Conservation (phyloP, 2,113 vertebrate species). For the Phycodurus eques region DNA sequence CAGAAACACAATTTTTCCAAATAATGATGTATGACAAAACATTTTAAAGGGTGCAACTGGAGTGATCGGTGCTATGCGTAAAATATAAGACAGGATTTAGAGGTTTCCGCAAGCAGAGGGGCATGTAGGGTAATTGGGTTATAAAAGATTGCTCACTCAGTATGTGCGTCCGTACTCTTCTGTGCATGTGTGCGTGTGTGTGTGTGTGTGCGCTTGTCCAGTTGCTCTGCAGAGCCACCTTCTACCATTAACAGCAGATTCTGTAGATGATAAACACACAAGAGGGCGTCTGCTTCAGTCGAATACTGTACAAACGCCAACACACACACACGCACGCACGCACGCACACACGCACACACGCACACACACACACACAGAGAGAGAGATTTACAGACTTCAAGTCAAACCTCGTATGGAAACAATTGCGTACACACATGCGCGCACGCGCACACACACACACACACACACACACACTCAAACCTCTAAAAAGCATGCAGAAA, state of each 20-base stretch:
- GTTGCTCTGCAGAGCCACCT: constrained; percentile 19
- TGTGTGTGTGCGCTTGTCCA: constrained; percentile 5
- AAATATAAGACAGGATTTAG: constrained; percentile 49
- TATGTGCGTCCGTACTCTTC: constrained; percentile 4
- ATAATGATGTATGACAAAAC: not conserved
- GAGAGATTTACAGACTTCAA: constrained; percentile 3
- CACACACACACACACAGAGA: not conserved
- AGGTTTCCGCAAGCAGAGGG: constrained; percentile 30
- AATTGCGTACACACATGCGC: not conserved
- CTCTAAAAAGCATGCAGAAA: constrained; percentile 4
- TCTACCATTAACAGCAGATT: constrained; percentile 26
- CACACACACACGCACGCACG: not conserved
- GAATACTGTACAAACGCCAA: not conserved
- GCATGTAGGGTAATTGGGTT: constrained; percentile 56
- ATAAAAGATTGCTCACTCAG: constrained; percentile 40
- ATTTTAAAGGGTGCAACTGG: constrained; percentile 1
- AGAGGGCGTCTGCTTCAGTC: constrained; percentile 17
- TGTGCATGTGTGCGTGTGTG: constrained; percentile 3
- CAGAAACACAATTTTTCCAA: not conserved
- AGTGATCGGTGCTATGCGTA: constrained; percentile 19
- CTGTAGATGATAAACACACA: constrained; percentile 48
- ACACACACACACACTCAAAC: constrained; percentile 1
- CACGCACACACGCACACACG: too few species aligned
- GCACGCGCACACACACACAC: too few species aligned
- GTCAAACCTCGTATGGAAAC: not conserved